Conservation (phyloP, 1,140 invertebrate genomes). For the Lordiphosa mommai region DNA sequence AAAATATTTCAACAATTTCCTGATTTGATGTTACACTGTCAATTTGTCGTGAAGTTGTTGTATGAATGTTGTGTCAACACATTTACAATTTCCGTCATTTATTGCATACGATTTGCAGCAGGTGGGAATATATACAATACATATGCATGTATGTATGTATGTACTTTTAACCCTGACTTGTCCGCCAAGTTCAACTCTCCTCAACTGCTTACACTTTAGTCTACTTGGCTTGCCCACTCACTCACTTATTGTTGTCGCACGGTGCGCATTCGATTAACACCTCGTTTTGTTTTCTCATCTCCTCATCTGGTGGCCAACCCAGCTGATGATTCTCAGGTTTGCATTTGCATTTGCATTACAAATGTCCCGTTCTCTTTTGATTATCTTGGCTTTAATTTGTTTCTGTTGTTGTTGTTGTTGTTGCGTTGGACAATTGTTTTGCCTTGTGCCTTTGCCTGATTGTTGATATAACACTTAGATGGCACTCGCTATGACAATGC, state of each 20-base stretch:
- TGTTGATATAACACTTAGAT: conserved; percentile 75
- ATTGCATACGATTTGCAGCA: conserved; percentile 48
- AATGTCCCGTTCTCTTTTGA: conserved; percentile 42
- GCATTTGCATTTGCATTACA: conserved; percentile 51
- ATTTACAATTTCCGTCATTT: conserved; percentile 60
- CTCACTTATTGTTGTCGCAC: conserved; percentile 16
- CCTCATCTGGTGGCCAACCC: conserved; percentile 2
- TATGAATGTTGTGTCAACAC: conserved; percentile 37
- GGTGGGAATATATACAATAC: conserved; percentile 9
- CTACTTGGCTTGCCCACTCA: conserved; percentile 2
- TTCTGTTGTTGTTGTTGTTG: conserved; percentile 21
- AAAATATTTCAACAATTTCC: conserved; percentile 22
- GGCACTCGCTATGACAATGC: conserved; percentile 55
- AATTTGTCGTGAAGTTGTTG: conserved; percentile 55
- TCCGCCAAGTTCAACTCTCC: too few species aligned
- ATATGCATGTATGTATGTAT: not conserved
- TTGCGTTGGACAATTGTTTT: conserved; percentile 47
- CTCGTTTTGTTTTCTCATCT: conserved; percentile 29
- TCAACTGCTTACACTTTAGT: conserved; percentile 2
- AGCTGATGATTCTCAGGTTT: conserved; percentile 19
- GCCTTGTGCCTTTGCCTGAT: conserved; percentile 6
- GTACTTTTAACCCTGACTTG: conserved; percentile 1
- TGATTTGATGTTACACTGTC: conserved; percentile 10
- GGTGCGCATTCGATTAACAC: conserved; percentile 67
- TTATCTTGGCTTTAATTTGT: conserved; percentile 76